Conservation (phyloP, 2,113 vertebrate genomes). For the Datnioides undecimradiatus region DNA sequence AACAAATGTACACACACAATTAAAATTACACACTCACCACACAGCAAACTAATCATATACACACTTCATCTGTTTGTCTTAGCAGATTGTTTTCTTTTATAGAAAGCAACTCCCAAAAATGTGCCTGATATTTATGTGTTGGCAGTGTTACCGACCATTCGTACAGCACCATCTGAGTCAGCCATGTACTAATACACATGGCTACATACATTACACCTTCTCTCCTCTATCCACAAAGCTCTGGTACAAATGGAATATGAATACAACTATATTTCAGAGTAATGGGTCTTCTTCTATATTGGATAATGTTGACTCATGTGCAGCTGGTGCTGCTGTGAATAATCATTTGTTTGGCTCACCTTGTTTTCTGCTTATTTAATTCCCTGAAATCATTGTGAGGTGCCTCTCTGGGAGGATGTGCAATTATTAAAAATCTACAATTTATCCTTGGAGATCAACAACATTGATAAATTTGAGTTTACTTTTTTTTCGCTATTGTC, state of each 20-base stretch:
- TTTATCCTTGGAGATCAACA: slow-evolving; percentile 50
- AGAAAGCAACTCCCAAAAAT: slow-evolving; percentile 21
- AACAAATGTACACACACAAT: slow-evolving; percentile 15
- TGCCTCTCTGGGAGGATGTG: slow-evolving; percentile 34
- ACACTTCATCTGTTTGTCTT: slow-evolving; percentile 13
- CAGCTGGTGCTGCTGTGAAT: slow-evolving; percentile 1
- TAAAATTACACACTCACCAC: slow-evolving; percentile 27
- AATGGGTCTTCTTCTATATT: neutral
- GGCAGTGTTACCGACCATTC: neutral
- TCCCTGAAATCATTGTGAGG: slow-evolving; percentile 29
- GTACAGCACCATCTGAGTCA: neutral
- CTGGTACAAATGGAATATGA: neutral
- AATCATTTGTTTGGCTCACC: slow-evolving; percentile 38
- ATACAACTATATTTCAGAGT: neutral
- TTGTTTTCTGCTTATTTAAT: slow-evolving; percentile 58
- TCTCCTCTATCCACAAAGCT: neutral
- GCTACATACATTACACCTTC: neutral
- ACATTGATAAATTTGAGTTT: slow-evolving; percentile 41
- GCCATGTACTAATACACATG: neutral
- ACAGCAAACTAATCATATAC: slow-evolving; percentile 39
- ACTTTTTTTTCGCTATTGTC: slow-evolving; percentile 25
- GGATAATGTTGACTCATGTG: slow-evolving; percentile 8
- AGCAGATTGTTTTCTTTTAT: slow-evolving; percentile 12
- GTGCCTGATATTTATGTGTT: neutral
- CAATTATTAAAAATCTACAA: slow-evolving; percentile 51